These are phyloP conservation scores for Scarus forsteni DNA, from an alignment of 2,797 vertebrate genomes.

Conservation along the genomic window DNA sequence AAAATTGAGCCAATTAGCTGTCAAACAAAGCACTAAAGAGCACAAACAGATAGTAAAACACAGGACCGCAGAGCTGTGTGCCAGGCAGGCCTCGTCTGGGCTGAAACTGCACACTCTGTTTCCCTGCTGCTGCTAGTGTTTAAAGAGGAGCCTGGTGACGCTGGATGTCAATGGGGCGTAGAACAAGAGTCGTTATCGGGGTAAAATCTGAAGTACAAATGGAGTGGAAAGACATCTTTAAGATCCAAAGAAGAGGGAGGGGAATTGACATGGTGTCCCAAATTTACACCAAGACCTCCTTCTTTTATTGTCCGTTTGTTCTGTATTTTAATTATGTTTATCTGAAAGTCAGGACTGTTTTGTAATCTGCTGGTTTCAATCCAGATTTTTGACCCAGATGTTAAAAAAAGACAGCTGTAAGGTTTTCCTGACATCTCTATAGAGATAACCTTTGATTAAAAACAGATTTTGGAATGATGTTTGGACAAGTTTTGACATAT, in stretches of 20 bases:
- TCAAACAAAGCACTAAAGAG: neutral
- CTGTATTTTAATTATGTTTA: constrained; percentile 10
- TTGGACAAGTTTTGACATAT: no score
- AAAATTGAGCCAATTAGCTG: constrained; percentile 1
- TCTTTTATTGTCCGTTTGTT: constrained; percentile 22
- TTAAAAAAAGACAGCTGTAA: no score
- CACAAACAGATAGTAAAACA: constrained; percentile 5
- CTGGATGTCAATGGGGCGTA: constrained; percentile 48
- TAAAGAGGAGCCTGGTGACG: constrained; percentile 48
- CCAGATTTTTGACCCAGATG: no score
- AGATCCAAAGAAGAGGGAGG: constrained; percentile 25
- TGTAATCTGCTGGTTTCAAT: no score
- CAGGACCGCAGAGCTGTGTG: constrained; percentile 1
- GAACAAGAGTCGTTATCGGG: constrained; percentile 57
- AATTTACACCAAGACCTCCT: neutral
- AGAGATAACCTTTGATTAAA: no score
- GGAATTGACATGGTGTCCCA: neutral
- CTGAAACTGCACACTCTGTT: constrained; percentile 18
- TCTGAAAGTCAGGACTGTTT: constrained; percentile 4
- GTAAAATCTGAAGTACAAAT: constrained; percentile 54
- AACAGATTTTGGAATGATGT: no score
- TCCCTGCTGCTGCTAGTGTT: constrained; percentile 28
- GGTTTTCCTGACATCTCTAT: no score
- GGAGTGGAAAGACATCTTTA: constrained; percentile 41
- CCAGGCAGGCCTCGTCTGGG: constrained; percentile 37